Evolutionary conservation across 2,888 invertebrate genomes (phyloP), one percentile per base, ranked within the genome.

Genomic region (Cephus runcator): DNA sequence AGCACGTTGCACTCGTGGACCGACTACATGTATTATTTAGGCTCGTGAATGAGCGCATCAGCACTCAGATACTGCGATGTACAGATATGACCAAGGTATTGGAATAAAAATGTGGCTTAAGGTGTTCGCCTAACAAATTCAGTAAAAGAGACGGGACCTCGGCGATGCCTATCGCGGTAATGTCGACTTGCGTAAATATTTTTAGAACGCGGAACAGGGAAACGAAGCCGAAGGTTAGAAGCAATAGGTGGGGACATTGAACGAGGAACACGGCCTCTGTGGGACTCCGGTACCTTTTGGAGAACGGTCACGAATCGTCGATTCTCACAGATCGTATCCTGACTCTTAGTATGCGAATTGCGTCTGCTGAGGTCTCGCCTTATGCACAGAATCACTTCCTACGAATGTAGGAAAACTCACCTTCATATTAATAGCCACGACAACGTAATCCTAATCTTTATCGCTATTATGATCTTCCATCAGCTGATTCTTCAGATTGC

Each of bases 171-270:
- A 40, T 73, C 71, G 36, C 15, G 23, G 9, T 36, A 36, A 73
- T 69, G 69, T 78, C 31, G 30, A 30, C 11, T 35, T n/a, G 73
- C 75, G 75, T 79, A 83, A 86, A 87, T 83, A 86, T 85, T 85
- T 86, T 85, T 84, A 86, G 85, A 85, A 86, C 84, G 83, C 87
- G 86, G 87, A 87, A 87, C 82, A 81, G 85, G 87, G 84, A 87
- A 87, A 84, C 81, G 78, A 73, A 79, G 79, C 75, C 80, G 84
- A 86, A 85, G 86, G 86, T 83, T 84, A 84, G 75, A 76, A 69
- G 79, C 23, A 56, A 12, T 71, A 75, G 80, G 77, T 71, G 73
- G 81, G 81, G 78, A 78, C 78, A 76, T 73, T 76, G 80, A 83
- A 79, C 40, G 76, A 74, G 35, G 83, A 84, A 82, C 82, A 81